Evolutionary conservation across 2,888 invertebrate genomes (phyloP), one percentile per base, ranked within the genome.

Genomic region (Altica lythri): DNA sequence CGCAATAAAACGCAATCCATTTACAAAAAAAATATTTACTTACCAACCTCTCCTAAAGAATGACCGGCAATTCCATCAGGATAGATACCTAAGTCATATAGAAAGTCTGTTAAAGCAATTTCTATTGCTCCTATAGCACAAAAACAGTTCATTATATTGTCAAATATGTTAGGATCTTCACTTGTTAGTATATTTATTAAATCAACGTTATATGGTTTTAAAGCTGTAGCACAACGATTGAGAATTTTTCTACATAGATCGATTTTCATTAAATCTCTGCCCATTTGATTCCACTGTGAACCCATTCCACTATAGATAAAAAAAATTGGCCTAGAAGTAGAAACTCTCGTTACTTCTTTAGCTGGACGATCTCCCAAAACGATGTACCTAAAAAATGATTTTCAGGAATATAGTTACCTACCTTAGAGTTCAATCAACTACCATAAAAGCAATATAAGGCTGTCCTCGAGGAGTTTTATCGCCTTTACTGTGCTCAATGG

Each of bases 31-130:
- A 18, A n/a, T 14, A 79, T 72, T 57, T 44, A 60, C 68, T 53
- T 55, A 74, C 87, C 88, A 65, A 90, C 80, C 77, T 93, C 92
- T 16, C 92, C 92, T 4, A 90, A 89, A 40, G 95, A 95, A 77
- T 97, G 96, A 0, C 96, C 96, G 45, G 95, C 82, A 70, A 97
- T 91, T 48, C 95, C 95, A 75, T 95, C 93, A 3, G 95, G 93
- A 19, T 79, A 77, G 22, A 97, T 81, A 57, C 89, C 90, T 17
- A 88, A 72, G 10, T 80, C 79, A 46, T 80, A 81, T 55, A 97
- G 79, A 46, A 92, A 77, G 77, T 97, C 95, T 0, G 93, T 91
- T 4, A 97, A 79, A 16, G 92, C 95, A 53, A 97, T 90, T 79
- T 63, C 70, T 12, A 72, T 62, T 19, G 84, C 80, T 34, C 82